Conservation (phyloP, 2,888 invertebrate genomes). For the Coenonympha glycerion region DNA sequence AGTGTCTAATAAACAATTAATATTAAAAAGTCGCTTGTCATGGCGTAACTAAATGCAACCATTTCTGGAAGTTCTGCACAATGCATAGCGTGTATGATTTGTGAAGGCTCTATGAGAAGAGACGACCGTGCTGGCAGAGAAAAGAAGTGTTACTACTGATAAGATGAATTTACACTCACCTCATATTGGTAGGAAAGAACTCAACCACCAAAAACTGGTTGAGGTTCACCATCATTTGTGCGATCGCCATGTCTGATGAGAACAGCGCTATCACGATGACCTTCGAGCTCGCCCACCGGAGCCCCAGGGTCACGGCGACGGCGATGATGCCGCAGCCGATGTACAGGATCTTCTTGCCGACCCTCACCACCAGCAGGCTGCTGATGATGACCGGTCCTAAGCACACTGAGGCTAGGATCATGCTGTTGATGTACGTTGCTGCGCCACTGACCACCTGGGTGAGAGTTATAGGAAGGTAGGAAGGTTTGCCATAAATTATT, state of each 20-base stretch:
- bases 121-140: too few species aligned
- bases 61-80: too few species aligned
- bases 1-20: too few species aligned
- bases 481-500: too few species aligned
- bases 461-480: too few species aligned
- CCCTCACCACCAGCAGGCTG: constrained; percentile 39
- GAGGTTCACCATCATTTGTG: constrained; percentile 43
- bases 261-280: constrained; percentile 45
- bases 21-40: too few species aligned
- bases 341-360: constrained; percentile 46
- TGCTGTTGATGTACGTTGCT: constrained; percentile 45
- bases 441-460: constrained; percentile 42
- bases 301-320: constrained; percentile 34
- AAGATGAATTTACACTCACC: constrained; percentile 32
- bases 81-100: too few species aligned
- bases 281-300: constrained; percentile 46
- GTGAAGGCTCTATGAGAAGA: too few species aligned
- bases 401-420: constrained; percentile 41
- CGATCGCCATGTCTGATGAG: constrained; percentile 40
- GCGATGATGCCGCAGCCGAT: constrained; percentile 33
- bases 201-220: constrained; percentile 41
- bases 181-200: constrained; percentile 45
- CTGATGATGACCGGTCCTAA: constrained; percentile 38
- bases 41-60: too few species aligned
- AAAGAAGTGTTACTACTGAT: background rate